phyloP scores from a whole-genome alignment of 1,140 invertebrate species.

The Leptopilina clavipes region DNA sequence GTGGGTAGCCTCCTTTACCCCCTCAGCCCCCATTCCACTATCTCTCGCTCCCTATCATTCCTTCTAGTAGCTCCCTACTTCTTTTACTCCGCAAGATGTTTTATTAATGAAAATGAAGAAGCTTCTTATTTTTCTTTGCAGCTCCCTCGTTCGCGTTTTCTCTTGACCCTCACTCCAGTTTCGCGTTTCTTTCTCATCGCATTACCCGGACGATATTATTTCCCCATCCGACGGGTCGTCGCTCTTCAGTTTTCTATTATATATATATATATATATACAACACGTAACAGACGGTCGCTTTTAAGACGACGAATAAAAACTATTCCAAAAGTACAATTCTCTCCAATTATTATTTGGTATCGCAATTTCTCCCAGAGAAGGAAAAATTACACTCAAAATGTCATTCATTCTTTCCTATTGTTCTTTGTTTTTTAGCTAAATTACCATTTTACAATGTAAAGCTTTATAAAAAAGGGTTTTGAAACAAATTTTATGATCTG shows the following conservation, averaged over 20 bases:
- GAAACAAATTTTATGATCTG: no score
- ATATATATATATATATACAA: not conserved
- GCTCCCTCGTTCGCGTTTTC: constrained; percentile 7
- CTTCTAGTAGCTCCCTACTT: constrained; percentile 6
- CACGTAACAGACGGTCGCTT: not conserved
- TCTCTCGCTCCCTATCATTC: constrained; percentile 40
- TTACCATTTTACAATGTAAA: no score
- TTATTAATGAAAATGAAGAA: constrained; percentile 66
- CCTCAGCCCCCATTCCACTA: no score
- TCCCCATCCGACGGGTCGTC: constrained; percentile 23
- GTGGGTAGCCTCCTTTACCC: constrained; percentile 39
- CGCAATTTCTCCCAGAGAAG: no score
- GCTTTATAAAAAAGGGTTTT: no score
- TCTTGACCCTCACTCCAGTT: constrained; percentile 38
- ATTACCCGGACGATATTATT: constrained; percentile 23
- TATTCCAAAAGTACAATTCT: no score
- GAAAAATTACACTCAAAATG: no score
- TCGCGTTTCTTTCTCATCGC: not conserved
- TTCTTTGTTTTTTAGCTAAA: no score
- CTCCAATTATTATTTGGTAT: no score
- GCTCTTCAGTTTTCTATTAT: constrained; percentile 30
- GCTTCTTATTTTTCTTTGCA: constrained; percentile 58
- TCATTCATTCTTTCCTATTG: no score
- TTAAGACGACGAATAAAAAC: not conserved
- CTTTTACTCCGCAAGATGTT: constrained; percentile 59